A percentile compares a stretch with the other conserved stretches of the same genome.
Evolutionary conservation across 2,113 vertebrate species (phyloP).

Genomic region (Cyprinus carpio): DNA sequence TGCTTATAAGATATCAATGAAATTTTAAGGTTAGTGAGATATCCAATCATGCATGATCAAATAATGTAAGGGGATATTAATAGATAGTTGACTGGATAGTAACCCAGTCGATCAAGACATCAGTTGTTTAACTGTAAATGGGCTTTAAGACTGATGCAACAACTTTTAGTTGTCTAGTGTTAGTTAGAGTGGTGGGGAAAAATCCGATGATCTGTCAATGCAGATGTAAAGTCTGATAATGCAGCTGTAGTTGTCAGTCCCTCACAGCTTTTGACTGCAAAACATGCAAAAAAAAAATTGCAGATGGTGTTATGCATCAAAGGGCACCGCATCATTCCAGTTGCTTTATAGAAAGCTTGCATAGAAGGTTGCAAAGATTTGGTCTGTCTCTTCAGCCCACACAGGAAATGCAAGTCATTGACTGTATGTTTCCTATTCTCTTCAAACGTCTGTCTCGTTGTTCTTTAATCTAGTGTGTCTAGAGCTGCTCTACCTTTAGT

Average conservation of each 20-base stretch:
- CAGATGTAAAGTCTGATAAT: neutral
- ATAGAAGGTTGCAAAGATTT: slow-evolving; percentile 35
- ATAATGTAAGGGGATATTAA: neutral
- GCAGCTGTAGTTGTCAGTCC: neutral
- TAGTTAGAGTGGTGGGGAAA: neutral
- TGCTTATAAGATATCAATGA: neutral
- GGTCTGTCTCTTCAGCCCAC: slow-evolving; percentile 49
- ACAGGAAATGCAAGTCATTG: slow-evolving; percentile 60
- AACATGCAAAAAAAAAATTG: slow-evolving; percentile 2
- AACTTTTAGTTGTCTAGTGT: neutral
- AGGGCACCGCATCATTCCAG: neutral
- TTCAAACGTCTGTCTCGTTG: slow-evolving; percentile 20
- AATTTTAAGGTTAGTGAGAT: neutral
- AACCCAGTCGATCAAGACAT: neutral
- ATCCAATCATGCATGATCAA: neutral
- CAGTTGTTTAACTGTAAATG: neutral
- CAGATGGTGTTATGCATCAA: slow-evolving; percentile 29
- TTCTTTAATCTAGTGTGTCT: slow-evolving; percentile 28
- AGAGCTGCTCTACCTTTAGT: neutral
- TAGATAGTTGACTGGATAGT: neutral
- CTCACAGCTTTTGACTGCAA: slow-evolving; percentile 7
- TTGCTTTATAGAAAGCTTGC: neutral
- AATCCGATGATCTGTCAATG: neutral
- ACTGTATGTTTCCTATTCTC: slow-evolving; percentile 44
- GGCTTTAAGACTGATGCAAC: neutral